phyloP scores from a whole-genome alignment of 2,797 vertebrate genomes.

The Chaetophractus vellerosus region DNA sequence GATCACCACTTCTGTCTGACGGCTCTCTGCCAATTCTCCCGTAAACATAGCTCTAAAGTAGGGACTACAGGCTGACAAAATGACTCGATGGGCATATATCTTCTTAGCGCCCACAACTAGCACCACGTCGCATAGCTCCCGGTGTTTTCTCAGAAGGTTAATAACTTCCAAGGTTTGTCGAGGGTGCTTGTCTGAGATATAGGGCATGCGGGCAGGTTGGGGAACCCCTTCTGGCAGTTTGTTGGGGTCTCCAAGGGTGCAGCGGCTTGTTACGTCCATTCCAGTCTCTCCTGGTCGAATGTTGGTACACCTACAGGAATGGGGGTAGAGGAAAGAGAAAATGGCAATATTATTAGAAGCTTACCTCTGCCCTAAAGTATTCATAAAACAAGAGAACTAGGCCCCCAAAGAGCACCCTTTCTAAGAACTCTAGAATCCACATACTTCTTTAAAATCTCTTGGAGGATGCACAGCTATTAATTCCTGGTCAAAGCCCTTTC shows the following conservation, averaged over 20 bases:
- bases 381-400: not conserved
- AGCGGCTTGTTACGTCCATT: constrained; percentile 99
- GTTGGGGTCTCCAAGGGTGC: constrained; percentile 99
- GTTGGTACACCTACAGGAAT: constrained; percentile 93
- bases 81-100: constrained; percentile 98
- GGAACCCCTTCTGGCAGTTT: constrained; percentile 99
- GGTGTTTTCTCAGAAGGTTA: constrained; percentile 97
- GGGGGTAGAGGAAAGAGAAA: not conserved
- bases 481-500: not conserved
- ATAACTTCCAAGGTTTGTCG: constrained; percentile 99
- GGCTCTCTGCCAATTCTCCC: constrained; percentile 97
- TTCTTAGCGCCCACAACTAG: constrained; percentile 98
- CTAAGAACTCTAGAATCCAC: not conserved
- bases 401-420: not conserved
- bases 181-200: constrained; percentile 99
- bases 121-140: constrained; percentile 98
- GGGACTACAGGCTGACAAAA: constrained; percentile 98
- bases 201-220: constrained; percentile 99
- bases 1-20: constrained; percentile 98
- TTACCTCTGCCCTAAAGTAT: not conserved
- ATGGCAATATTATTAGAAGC: constrained; percentile 59
- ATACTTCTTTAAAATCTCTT: constrained; percentile 1
- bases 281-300: constrained; percentile 97
- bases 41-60: constrained; percentile 99
- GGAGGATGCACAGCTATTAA: not conserved